Evolutionary conservation across 2,888 invertebrate species (phyloP).

Genomic region (Machimus rusticus): DNA sequence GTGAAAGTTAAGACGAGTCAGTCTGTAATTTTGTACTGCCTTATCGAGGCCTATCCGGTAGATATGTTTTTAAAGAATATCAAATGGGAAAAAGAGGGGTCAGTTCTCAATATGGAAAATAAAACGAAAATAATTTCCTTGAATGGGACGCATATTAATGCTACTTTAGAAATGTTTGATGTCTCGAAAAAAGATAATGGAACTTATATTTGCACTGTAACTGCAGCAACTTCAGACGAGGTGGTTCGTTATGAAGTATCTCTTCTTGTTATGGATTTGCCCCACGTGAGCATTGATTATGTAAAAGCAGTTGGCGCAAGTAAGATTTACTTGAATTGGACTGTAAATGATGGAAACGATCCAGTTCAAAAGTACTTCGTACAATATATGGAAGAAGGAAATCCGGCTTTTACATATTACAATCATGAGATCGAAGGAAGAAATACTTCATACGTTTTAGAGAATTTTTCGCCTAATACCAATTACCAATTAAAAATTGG

Average conservation of each 20-base stretch:
- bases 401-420: slow-evolving; percentile 68
- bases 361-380: slow-evolving; percentile 70
- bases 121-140: slow-evolving; percentile 60
- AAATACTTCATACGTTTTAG: slow-evolving; percentile 74
- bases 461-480: slow-evolving; percentile 70
- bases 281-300: slow-evolving; percentile 74
- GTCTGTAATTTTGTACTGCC: slow-evolving; percentile 65
- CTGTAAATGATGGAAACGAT: slow-evolving; percentile 77
- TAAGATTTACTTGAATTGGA: slow-evolving; percentile 84
- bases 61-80: slow-evolving; percentile 55
- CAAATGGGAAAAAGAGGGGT: slow-evolving; percentile 68
- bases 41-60: slow-evolving; percentile 69
- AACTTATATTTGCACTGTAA: slow-evolving; percentile 68
- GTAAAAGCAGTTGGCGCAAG: slow-evolving; percentile 78
- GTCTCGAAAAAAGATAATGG: slow-evolving; percentile 77
- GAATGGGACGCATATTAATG: slow-evolving; percentile 69
- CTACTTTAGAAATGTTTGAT: slow-evolving; percentile 67
- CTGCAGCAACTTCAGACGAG: slow-evolving; percentile 56
- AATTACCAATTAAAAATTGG: slow-evolving; percentile 73
- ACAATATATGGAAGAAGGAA: slow-evolving; percentile 67
- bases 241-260: slow-evolving; percentile 63
- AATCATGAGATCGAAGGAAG: slow-evolving; percentile 69
- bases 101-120: slow-evolving; percentile 58
- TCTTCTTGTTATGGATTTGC: slow-evolving; percentile 73
- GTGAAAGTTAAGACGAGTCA: slow-evolving; percentile 66